Conservation (phyloP, 2,797 vertebrate species). For the Lepus oiostolus region DNA sequence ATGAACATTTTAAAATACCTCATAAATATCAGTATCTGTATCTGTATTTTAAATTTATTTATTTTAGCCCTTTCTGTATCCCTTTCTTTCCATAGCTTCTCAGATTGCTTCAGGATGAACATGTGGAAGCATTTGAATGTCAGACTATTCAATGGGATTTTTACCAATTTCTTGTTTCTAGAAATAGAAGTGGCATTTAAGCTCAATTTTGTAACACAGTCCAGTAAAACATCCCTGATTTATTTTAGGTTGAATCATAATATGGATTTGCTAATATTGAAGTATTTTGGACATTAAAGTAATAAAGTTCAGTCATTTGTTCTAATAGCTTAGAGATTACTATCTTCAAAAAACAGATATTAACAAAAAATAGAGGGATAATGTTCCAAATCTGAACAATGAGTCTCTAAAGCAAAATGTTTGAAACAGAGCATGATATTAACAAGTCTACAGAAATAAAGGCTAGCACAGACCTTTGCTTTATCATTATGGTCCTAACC, state of each 20-base stretch:
- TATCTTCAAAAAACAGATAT: background rate
- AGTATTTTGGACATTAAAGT: background rate
- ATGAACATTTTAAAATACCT: no score
- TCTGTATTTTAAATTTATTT: background rate
- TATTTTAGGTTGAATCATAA: background rate
- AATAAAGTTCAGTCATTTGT: background rate
- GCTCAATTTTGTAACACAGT: background rate
- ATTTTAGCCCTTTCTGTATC: no score
- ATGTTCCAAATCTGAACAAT: background rate
- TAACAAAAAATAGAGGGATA: background rate
- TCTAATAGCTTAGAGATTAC: background rate
- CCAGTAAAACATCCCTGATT: background rate
- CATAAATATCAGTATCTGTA: no score
- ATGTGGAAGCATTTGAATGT: background rate
- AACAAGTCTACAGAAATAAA: background rate
- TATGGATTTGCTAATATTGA: background rate
- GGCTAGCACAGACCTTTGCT: background rate
- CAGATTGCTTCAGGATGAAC: background rate
- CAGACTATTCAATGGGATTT: background rate
- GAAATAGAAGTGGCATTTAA: constrained; percentile 6
- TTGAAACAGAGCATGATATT: background rate
- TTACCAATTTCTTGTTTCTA: background rate
- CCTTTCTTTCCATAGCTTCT: background rate
- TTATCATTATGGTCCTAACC: background rate
- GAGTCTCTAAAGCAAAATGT: background rate